These are phyloP conservation scores for Hyles euphorbiae DNA, from an alignment of 1,140 invertebrate genomes.

Conservation along the genomic window DNA sequence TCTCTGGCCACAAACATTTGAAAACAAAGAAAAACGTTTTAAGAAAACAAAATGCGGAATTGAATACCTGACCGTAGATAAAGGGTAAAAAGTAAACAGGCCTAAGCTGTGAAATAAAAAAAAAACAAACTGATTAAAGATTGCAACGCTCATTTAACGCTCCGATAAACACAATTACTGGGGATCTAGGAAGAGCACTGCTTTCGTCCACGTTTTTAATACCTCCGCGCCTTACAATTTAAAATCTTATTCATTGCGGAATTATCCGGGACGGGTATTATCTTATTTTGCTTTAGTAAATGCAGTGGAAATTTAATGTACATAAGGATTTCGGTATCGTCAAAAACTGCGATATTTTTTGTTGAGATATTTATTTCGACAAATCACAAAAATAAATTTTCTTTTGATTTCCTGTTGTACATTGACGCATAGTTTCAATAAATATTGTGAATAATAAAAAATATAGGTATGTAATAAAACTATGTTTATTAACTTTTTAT, in stretches of 20 bases:
- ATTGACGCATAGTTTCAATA: too few relatives aligned
- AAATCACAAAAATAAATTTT: too few relatives aligned
- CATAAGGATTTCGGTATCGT: too few relatives aligned
- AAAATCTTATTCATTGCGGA: slow-evolving; percentile 7
- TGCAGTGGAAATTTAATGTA: background rate
- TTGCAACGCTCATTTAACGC: slow-evolving; percentile 66
- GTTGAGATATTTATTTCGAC: too few relatives aligned
- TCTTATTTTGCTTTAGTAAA: background rate
- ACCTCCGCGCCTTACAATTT: slow-evolving; percentile 10
- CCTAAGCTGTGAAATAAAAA: slow-evolving; percentile 22
- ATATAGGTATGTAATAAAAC: too few relatives aligned
- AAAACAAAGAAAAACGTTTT: background rate
- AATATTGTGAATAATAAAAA: too few relatives aligned
- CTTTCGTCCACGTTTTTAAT: slow-evolving; percentile 29
- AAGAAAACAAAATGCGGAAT: slow-evolving; percentile 1
- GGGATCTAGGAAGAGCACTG: slow-evolving; percentile 36
- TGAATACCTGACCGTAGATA: slow-evolving; percentile 2
- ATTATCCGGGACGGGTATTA: background rate
- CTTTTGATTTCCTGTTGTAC: too few relatives aligned
- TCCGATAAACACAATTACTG: slow-evolving; percentile 65
- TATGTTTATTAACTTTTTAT: too few relatives aligned
- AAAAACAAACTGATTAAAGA: slow-evolving; percentile 54
- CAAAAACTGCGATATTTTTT: too few relatives aligned
- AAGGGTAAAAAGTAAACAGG: slow-evolving; percentile 9
- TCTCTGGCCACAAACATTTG: too few relatives aligned